Percentiles rank a stretch among this genome's conserved stretches.
Conservation (phyloP, 2,113 vertebrate genomes). For the Typhlomys cinereus region DNA sequence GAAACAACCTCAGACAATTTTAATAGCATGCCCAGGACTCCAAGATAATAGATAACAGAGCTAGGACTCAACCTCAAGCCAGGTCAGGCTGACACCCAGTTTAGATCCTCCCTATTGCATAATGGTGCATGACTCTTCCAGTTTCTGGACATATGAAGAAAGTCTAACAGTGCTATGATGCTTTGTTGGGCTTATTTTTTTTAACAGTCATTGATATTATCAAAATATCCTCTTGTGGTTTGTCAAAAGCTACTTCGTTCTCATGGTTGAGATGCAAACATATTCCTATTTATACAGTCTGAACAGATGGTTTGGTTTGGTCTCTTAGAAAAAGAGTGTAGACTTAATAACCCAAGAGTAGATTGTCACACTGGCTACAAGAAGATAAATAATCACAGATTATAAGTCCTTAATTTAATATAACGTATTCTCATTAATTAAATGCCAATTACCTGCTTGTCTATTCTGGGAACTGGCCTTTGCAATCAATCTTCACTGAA, state of each 20-base stretch:
- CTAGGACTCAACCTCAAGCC: background rate
- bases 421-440: slow-evolving; percentile 80
- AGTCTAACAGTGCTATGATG: background rate
- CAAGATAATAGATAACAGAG: background rate
- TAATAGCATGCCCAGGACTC: background rate
- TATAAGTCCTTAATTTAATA: slow-evolving; percentile 78
- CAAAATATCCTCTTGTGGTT: slow-evolving; percentile 13
- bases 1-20: background rate
- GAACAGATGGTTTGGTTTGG: slow-evolving; percentile 38
- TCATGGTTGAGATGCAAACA: slow-evolving; percentile 36
- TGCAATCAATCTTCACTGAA: slow-evolving; percentile 75
- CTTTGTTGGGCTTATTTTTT: slow-evolving; percentile 21
- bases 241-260: slow-evolving; percentile 50
- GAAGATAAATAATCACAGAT: slow-evolving; percentile 79
- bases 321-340: slow-evolving; percentile 47
- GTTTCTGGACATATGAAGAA: background rate
- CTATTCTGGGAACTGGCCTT: slow-evolving; percentile 77
- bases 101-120: background rate
- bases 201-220: slow-evolving; percentile 11
- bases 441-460: slow-evolving; percentile 79
- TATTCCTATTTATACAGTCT: slow-evolving; percentile 49
- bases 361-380: slow-evolving; percentile 61
- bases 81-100: background rate
- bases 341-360: slow-evolving; percentile 70
- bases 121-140: background rate